Percentiles rank a stretch among this genome's conserved stretches.
phyloP scores from a whole-genome alignment of 2,888 invertebrate species.

The Chorisops tibialis region DNA sequence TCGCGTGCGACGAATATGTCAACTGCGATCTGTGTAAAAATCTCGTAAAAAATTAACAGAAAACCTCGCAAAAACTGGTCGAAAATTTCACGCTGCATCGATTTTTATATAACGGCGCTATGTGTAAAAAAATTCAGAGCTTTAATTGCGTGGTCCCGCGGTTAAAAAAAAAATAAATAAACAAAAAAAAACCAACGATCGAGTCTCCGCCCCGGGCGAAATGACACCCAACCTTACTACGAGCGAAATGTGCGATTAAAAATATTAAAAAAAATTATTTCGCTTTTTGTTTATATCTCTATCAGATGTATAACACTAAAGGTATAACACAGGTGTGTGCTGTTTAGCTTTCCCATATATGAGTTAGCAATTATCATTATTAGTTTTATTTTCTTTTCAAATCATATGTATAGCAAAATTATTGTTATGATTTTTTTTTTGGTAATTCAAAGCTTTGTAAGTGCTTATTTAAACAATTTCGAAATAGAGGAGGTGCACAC shows the following conservation, averaged over 20 bases:
- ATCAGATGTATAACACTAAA: no score
- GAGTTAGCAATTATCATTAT: no score
- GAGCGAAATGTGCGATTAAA: neutral
- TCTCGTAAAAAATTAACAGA: conserved; percentile 30
- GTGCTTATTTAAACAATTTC: no score
- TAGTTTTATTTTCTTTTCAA: no score
- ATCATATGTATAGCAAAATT: no score
- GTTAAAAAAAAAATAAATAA: neutral
- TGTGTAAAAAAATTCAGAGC: conserved; percentile 25
- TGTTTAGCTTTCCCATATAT: no score
- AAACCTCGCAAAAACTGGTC: conserved; percentile 33
- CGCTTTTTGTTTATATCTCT: no score
- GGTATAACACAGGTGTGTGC: no score
- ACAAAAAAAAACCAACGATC: conserved; percentile 1
- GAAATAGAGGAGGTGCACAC: no score
- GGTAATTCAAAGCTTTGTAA: no score
- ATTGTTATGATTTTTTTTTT: no score
- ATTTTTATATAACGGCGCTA: conserved; percentile 32
- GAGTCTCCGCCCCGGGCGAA: conserved; percentile 11
- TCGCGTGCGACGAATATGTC: neutral
- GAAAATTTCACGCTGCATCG: conserved; percentile 31
- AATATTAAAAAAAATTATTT: conserved; percentile 1
- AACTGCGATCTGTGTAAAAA: conserved; percentile 3
- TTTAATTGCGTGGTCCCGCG: neutral
- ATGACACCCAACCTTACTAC: conserved; percentile 3